Base-by-base conservation (phyloP, 2,113 vertebrate genomes). In the Istiophorus platypterus region DNA sequence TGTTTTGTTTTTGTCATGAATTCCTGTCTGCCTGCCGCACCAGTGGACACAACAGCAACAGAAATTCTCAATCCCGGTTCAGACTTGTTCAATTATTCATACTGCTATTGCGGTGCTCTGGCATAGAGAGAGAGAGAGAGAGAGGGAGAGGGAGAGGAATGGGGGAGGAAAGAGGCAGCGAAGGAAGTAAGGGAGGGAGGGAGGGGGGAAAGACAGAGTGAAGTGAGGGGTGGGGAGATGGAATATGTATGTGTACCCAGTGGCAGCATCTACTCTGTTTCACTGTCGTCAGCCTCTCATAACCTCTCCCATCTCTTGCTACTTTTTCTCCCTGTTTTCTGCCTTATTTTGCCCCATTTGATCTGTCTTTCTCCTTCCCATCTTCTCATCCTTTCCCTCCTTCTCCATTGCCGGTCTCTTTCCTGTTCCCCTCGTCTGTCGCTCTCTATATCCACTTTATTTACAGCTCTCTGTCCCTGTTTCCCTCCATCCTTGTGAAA, bases 21-120 rank as follows among this genome's bases (percentile, higher is more conserved):
- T 41, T 62, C 63, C 76, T 70, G 58, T 61, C 63, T 17, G 81
- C 67, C 18, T 63, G 81, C 74, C 14, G 41, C 86, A 92, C 77
- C 79, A 61, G 82, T 85, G 86, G 81, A 91, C 89, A 85, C 87
- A 83, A 85, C 89, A 78, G 87, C 92, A 93, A 93, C 88, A 91
- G 82, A 92, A 92, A 92, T 90, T 89, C 91, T 92, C 87, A 76
- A 82, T 90, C 90, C 92, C 11, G 76, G 83, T 77, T 87, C 86
- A 78, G 82, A 80, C 88, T 67, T 14, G 58, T 93, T 94, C 90
- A 94, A 94, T 94, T 94, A 94, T 94, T 94, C 94, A 94, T 94
- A 69, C 56, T 76, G 83, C 90, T 92, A 88, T 92, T 93, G 93
- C 91, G 37, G 91, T 68, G 88, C 88, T 90, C 70, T 63, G 86